Percentiles rank a stretch among this genome's conserved stretches.
Evolutionary conservation across 2,888 invertebrate genomes (phyloP).

Genomic region (Ommatoiulus sabulosus): DNA sequence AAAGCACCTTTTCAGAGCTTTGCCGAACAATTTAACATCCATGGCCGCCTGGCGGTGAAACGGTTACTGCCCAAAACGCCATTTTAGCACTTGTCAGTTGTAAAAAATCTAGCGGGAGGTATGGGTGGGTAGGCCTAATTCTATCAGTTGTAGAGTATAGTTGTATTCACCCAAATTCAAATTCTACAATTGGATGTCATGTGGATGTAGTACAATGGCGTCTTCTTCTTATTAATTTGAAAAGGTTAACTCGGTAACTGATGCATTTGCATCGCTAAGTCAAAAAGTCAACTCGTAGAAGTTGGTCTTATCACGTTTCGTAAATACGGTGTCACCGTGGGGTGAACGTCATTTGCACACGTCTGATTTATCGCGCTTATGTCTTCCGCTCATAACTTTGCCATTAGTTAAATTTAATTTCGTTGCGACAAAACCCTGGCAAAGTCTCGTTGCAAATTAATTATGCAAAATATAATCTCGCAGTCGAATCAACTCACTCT

Average conservation of each 20-base stretch:
- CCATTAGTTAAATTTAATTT: slow-evolving; percentile 19
- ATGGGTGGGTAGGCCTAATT: no score
- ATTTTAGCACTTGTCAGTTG: no score
- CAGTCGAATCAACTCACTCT: background rate
- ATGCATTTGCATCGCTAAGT: background rate
- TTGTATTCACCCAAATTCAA: no score
- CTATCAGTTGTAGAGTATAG: no score
- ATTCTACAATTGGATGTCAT: no score
- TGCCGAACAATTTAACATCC: no score
- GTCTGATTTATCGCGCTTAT: slow-evolving; percentile 8
- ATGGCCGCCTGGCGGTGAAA: no score
- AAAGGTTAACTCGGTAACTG: background rate
- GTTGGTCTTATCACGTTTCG: slow-evolving; percentile 1
- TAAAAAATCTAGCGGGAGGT: no score
- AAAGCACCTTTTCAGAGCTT: no score
- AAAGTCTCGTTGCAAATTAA: background rate
- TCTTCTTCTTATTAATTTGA: background rate
- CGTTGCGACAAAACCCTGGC: background rate
- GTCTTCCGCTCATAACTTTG: slow-evolving; percentile 19
- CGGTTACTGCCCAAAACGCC: no score
- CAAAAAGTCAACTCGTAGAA: slow-evolving; percentile 8
- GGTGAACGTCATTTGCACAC: background rate
- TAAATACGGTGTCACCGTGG: background rate
- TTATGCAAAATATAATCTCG: slow-evolving; percentile 19
- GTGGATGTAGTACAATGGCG: no score